phyloP scores from a whole-genome alignment of 1,140 invertebrate species.

The Ooceraea biroi region DNA sequence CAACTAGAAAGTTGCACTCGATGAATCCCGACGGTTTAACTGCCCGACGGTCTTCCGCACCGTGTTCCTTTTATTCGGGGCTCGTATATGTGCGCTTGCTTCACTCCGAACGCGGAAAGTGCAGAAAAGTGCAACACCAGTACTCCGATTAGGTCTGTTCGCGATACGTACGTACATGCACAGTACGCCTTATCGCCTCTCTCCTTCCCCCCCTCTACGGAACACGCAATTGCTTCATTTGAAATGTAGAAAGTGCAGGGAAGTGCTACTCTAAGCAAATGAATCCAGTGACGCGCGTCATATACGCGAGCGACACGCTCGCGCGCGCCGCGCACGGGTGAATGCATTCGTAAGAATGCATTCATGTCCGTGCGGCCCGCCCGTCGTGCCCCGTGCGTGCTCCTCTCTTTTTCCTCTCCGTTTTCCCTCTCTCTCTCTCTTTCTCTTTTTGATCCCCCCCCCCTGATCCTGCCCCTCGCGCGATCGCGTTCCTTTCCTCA shows the following conservation, averaged over 20 bases:
- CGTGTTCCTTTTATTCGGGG: neutral
- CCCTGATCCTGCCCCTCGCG: neutral
- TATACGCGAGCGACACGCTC: slow-evolving; percentile 68
- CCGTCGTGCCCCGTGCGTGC: slow-evolving; percentile 34
- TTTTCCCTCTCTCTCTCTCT: neutral
- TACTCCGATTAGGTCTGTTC: too few relatives aligned
- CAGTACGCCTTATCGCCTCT: too few relatives aligned
- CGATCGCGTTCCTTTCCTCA: slow-evolving; percentile 58
- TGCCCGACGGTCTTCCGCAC: neutral
- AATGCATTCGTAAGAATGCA: slow-evolving; percentile 78
- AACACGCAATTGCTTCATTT: neutral
- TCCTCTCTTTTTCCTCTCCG: neutral
- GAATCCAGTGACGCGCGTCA: slow-evolving; percentile 66
- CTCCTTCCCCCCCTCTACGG: neutral
- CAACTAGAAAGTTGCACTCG: slow-evolving; percentile 70
- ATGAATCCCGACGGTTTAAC: neutral
- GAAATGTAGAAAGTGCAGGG: slow-evolving; percentile 33
- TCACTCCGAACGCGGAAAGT: too few relatives aligned
- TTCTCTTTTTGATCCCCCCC: neutral
- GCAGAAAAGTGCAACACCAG: too few relatives aligned
- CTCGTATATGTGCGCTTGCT: too few relatives aligned
- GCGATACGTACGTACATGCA: too few relatives aligned
- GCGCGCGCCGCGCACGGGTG: slow-evolving; percentile 68
- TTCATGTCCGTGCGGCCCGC: slow-evolving; percentile 58
- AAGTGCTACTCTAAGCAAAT: slow-evolving; percentile 20